phyloP scores from a whole-genome alignment of 2,113 vertebrate genomes.

The Cephalophus harveyi region DNA sequence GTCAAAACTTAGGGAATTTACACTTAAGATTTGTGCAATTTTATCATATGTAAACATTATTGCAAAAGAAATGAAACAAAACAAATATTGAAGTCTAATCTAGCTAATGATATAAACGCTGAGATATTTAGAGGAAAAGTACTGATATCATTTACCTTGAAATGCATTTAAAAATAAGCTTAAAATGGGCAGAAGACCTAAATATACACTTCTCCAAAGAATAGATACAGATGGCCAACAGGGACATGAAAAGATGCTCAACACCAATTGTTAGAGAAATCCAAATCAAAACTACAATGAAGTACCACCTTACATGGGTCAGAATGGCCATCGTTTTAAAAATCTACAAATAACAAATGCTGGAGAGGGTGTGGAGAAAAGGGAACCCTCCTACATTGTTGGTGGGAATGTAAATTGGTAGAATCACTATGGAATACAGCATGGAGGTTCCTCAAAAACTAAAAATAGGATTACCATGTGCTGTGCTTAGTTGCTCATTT shows the following conservation, averaged over 20 bases:
- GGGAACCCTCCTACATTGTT: not conserved
- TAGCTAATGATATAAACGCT: not conserved
- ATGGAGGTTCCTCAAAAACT: not conserved
- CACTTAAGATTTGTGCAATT: not conserved
- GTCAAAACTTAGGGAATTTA: not conserved
- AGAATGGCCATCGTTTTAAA: too few species aligned
- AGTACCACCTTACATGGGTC: too few species aligned
- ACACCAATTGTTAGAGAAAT: not conserved
- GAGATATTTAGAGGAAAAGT: not conserved
- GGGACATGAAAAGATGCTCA: not conserved
- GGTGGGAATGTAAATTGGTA: not conserved
- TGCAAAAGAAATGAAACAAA: not conserved
- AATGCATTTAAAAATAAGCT: not conserved
- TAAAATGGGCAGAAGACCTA: not conserved
- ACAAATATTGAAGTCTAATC: not conserved
- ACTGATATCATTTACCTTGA: not conserved
- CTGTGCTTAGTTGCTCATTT: not conserved
- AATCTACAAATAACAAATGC: not conserved
- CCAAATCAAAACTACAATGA: too few species aligned
- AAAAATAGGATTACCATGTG: not conserved
- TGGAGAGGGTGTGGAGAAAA: not conserved
- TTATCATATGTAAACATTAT: not conserved
- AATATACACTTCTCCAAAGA: not conserved
- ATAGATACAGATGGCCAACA: not conserved
- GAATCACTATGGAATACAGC: not conserved